Base-by-base conservation (phyloP, 2,113 vertebrate genomes). In the Oxygymnocypris stewartii region DNA sequence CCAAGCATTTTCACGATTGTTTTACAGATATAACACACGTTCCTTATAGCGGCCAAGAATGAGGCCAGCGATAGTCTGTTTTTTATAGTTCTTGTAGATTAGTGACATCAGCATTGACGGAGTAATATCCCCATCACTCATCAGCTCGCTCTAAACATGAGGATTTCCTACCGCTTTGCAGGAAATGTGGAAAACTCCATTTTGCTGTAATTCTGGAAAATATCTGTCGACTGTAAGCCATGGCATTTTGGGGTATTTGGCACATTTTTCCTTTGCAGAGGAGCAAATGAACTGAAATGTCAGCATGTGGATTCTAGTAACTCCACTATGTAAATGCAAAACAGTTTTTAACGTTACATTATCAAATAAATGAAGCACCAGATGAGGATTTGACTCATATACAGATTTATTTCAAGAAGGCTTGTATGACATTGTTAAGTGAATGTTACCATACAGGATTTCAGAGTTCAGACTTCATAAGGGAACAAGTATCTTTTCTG, bases 121-220 rank as follows among this genome's bases (percentile, higher is more conserved):
- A 86, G 86, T 89, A 85, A 90, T 92, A 91, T 91, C 91, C 92
- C 82, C 80, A 77, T 93, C 93, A 91, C 87, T 94, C 93, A 92
- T 67, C 90, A 63, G 28, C 73, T 54, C 86, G 40, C 47, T 54
- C 59, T 79, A 73, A 76, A 80, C 28, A 54, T 28, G 85, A 89
- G 86, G 86, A 87, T 78, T 90, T 90, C 88, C 91, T 90, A 84
- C 73, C 25, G 74, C 71, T 69, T 75, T 71, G 75, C 63, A 85
- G 85, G 69, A 86, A 85, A 90, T 57, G 63, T 89, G 86, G 65
- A 85, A 87, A 89, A 37, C 86, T 78, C 20, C 18, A 42, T 82
- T 86, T 87, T 80, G 84, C 51, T 85, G 82, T 57, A 79, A 77
- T 37, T 77, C 69, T 82, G 82, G 77, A 82, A 57, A 79, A 79